Evolutionary conservation across 2,113 vertebrate species (phyloP).

Genomic region (Anser brachyrhynchus): DNA sequence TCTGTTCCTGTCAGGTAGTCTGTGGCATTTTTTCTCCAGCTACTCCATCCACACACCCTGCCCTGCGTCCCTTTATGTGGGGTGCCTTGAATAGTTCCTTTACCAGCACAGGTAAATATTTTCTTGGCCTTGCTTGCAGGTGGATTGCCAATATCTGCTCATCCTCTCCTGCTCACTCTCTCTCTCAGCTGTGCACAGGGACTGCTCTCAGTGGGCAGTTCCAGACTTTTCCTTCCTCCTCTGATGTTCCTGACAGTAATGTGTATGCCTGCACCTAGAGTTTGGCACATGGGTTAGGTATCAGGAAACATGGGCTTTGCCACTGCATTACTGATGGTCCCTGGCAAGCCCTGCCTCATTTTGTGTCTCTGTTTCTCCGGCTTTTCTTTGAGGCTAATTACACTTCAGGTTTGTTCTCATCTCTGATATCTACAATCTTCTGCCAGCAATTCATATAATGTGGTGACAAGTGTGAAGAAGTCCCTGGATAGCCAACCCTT

Average conservation of each 20-base stretch:
- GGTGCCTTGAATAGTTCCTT: too few species aligned
- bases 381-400: not conserved
- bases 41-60: not conserved
- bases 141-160: not conserved
- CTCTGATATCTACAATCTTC: not conserved
- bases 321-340: not conserved
- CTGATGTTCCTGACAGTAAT: not conserved
- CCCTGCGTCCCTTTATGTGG: not conserved
- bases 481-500: not conserved
- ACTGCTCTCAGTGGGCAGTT: not conserved
- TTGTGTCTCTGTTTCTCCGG: not conserved
- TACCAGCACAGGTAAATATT: not conserved
- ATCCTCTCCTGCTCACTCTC: not conserved
- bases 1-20: not conserved
- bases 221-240: not conserved
- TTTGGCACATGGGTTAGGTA: not conserved
- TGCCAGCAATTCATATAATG: not conserved
- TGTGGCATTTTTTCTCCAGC: not conserved
- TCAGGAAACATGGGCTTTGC: not conserved
- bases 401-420: not conserved
- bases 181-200: not conserved
- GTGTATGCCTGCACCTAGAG: rapidly evolving
- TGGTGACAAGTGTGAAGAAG: rapidly evolving
- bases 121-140: not conserved
- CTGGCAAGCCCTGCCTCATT: not conserved